Percentiles rank a stretch among this genome's conserved stretches.
Conservation (phyloP, 2,797 vertebrate species). For the Emydoidea blandingii region DNA sequence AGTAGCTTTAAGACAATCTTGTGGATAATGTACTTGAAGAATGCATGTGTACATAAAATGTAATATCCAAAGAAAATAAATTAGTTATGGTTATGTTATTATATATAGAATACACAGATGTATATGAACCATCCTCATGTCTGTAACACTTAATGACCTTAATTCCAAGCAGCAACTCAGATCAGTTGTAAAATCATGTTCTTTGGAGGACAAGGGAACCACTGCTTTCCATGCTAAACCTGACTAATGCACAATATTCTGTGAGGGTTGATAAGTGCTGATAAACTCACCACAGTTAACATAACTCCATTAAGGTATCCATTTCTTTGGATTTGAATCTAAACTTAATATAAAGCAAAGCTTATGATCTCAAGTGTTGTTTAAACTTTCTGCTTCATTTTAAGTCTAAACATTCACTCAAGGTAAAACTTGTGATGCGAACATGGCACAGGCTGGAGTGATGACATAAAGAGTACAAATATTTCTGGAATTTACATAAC, state of each 20-base stretch:
- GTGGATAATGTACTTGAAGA: slow-evolving; percentile 9
- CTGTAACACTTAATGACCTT: neutral
- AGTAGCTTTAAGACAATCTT: slow-evolving; percentile 14
- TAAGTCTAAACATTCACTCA: neutral
- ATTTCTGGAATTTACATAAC: neutral
- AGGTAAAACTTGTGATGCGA: neutral
- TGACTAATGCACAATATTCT: neutral
- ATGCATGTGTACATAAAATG: neutral
- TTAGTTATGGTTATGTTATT: neutral
- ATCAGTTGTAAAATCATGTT: neutral
- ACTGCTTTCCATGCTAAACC: slow-evolving; percentile 7
- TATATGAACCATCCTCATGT: neutral
- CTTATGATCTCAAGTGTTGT: neutral
- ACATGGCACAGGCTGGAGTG: neutral
- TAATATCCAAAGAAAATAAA: slow-evolving; percentile 24
- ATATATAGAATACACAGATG: neutral
- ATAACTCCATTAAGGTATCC: neutral
- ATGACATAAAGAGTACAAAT: neutral
- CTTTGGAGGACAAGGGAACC: neutral
- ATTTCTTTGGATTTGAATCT: neutral
- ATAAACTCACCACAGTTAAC: neutral
- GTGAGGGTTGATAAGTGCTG: neutral
- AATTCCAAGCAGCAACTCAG: slow-evolving; percentile 16
- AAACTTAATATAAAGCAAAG: neutral
- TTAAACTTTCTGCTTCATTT: neutral